Evolutionary conservation across 2,888 invertebrate species (phyloP), one percentile per base, ranked within the genome.

Genomic region (Patella ulyssiponensis): DNA sequence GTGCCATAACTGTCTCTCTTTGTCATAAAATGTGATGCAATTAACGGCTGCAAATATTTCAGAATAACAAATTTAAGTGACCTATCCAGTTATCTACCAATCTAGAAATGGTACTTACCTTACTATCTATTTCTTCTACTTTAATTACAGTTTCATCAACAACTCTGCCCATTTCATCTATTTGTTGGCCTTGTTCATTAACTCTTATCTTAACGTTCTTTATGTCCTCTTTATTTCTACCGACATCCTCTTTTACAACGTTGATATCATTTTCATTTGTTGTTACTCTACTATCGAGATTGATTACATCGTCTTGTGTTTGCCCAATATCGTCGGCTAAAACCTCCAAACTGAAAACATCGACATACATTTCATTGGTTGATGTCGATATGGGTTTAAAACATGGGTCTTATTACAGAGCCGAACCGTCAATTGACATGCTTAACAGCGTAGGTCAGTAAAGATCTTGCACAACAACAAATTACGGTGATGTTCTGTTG

Each of bases 61-160:
- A 44, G 44, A 44, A 44, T 7, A 44, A 44, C 44, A 0, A 0
- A 44, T 44, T 44, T 44, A 9, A 44, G 44, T 44, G 44, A 44
- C 44, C 44, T 44, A 44, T 44, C 44, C 7, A 33, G 0, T 33
- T 33, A 33, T 33, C 3, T 33, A 33, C 33, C 33, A 33, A 33
- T 5, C 4, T 33, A 44, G 9, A 44, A 44, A 44, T 44, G 9
- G 44, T 44, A 44, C 44, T 9, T 1, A 64, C 64, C 64, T 64
- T 64, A 20, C 20, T n/a, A 64, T 64, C 64, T n/a, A 64, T 64
- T 64, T 64, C 64, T 64, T 64, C 64, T 11, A 64, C 64, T 64
- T 64, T 64, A 20, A 20, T 64, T 15, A 64, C 64, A 2, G 64
- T 64, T 11, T 64, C 1, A 64, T 64, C 64, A 64, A 64, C 64